Percentiles rank a stretch among this genome's conserved stretches.
Conservation (phyloP, 1,140 invertebrate genomes). For the Ectropis grisescens region DNA sequence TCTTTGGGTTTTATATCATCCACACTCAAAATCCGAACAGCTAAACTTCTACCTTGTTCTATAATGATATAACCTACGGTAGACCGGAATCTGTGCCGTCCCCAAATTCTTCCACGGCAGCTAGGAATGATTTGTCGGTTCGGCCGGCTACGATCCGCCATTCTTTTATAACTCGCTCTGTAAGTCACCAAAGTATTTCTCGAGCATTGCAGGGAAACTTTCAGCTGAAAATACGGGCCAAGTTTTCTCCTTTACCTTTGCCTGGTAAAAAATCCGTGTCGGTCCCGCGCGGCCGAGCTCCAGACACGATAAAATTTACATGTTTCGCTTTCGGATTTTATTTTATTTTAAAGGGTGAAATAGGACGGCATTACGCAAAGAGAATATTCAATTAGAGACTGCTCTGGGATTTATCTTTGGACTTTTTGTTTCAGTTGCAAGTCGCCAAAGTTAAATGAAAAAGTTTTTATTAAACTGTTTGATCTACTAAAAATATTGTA, state of each 20-base stretch:
- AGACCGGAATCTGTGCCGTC: too few species aligned
- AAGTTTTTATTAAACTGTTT: too few species aligned
- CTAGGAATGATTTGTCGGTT: conserved; percentile 59
- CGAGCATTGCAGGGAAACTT: conserved; percentile 49
- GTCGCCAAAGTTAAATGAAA: too few species aligned
- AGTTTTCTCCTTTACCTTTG: conserved; percentile 53
- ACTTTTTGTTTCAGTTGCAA: too few species aligned
- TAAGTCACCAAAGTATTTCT: conserved; percentile 54
- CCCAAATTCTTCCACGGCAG: too few species aligned
- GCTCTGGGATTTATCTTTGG: conserved; percentile 53
- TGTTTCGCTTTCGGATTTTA: conserved; percentile 61
- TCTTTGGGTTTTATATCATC: too few species aligned
- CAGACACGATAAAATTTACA: conserved; percentile 65
- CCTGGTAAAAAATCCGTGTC: conserved; percentile 44
- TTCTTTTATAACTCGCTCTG: conserved; percentile 50
- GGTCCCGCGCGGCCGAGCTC: conserved; percentile 29
- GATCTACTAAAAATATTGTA: too few species aligned
- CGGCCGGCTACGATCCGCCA: conserved; percentile 32
- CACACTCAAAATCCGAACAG: too few species aligned
- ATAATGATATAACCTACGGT: too few species aligned
- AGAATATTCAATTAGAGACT: conserved; percentile 67
- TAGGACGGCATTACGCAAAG: conserved; percentile 58
- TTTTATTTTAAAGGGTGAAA: conserved; percentile 66
- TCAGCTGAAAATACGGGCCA: conserved; percentile 57
- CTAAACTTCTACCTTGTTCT: too few species aligned